Percentiles rank a stretch among this genome's conserved stretches.
These are phyloP conservation scores for Pan troglodytes DNA, from an alignment of 2,113 vertebrate genomes.

Conservation along the genomic window NHGRI_mPanTro3-v2.1_pri NC_072410.2:106992501-106993000, in stretches of 20 bases:
- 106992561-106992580: background rate
- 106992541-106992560: background rate
- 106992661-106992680: too few species aligned
- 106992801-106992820: background rate
- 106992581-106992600: background rate
- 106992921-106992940: background rate
- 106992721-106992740: background rate
- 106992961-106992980: background rate
- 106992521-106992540: too few species aligned
- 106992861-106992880: background rate
- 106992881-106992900: background rate
- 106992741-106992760: too few species aligned
- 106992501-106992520: background rate
- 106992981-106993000: background rate
- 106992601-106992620: background rate
- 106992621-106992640: background rate
- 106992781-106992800: background rate
- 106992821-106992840: background rate
- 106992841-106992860: background rate
- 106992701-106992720: background rate
- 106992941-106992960: background rate
- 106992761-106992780: background rate
- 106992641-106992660: background rate
- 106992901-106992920: background rate
- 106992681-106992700: background rate